Conservation (phyloP, 1,140 invertebrate species). For the Centruroides vittatus region DNA sequence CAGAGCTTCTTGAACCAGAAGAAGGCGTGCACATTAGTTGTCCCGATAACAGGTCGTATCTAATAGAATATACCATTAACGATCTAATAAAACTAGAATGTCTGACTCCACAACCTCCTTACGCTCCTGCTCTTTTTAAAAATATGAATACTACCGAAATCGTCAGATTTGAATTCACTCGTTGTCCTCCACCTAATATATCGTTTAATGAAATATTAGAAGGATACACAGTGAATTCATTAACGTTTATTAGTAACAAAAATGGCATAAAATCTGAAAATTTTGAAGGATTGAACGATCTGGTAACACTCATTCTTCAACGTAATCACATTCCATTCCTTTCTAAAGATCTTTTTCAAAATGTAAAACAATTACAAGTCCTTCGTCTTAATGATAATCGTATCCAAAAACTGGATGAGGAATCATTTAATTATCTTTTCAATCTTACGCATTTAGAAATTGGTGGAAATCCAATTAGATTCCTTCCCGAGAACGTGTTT, state of each 20-base stretch:
- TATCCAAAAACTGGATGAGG: constrained; percentile 5
- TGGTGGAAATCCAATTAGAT: constrained; percentile 2
- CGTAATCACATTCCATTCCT: neutral
- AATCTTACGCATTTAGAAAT: constrained; percentile 6
- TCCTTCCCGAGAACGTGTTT: constrained; percentile 5
- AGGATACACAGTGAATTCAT: neutral
- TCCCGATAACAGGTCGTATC: no score
- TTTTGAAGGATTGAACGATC: no score
- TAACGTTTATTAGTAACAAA: constrained; percentile 1
- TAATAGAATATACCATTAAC: no score
- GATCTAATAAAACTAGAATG: no score
- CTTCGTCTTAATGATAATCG: neutral
- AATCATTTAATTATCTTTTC: neutral
- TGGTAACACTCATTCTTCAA: no score
- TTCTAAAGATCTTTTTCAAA: constrained; percentile 1
- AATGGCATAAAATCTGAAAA: neutral
- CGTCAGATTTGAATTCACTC: neutral
- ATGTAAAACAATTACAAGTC: neutral
- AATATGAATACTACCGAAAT: neutral
- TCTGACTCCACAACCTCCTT: no score
- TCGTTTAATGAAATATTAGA: constrained; percentile 3
- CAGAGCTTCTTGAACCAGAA: no score
- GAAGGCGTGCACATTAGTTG: no score
- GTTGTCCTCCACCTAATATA: constrained; percentile 6
- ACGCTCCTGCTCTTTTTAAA: no score